phyloP scores from a whole-genome alignment of 2,888 invertebrate species.

The Carcina quercana region DNA sequence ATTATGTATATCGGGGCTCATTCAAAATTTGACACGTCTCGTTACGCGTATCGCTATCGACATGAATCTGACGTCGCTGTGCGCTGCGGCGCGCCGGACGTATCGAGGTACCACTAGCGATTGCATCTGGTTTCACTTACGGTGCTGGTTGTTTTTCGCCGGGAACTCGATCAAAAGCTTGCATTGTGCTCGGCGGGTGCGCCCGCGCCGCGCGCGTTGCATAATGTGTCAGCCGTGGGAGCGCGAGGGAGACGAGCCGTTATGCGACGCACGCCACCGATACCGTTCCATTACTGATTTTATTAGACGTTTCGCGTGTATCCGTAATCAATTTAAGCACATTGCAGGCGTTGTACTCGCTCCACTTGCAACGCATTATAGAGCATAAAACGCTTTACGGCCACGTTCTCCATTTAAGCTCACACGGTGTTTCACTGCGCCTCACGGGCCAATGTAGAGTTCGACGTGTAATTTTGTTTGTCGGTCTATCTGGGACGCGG shows the following conservation, averaged over 20 bases:
- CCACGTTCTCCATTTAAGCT: slow-evolving; percentile 45
- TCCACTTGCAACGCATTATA: slow-evolving; percentile 54
- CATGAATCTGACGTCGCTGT: too few species aligned
- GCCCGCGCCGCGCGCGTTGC: slow-evolving; percentile 41
- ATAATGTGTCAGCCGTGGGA: slow-evolving; percentile 69
- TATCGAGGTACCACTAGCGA: slow-evolving; percentile 21
- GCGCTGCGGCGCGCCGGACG: slow-evolving; percentile 1
- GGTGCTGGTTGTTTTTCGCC: slow-evolving; percentile 45
- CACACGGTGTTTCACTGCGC: slow-evolving; percentile 37
- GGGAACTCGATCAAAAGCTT: slow-evolving; percentile 42
- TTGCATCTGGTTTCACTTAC: slow-evolving; percentile 41
- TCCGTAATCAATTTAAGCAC: slow-evolving; percentile 63
- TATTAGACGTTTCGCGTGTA: slow-evolving; percentile 70
- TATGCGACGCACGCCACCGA: slow-evolving; percentile 67
- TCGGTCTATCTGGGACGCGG: slow-evolving; percentile 33
- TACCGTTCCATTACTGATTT: slow-evolving; percentile 72
- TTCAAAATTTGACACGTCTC: slow-evolving; percentile 4
- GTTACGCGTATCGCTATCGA: slow-evolving; percentile 9
- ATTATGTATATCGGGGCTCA: background rate
- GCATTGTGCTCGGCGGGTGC: slow-evolving; percentile 45
- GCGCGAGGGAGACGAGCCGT: slow-evolving; percentile 49
- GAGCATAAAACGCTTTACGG: slow-evolving; percentile 40
- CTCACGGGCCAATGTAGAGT: slow-evolving; percentile 32
- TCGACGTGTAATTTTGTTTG: slow-evolving; percentile 40
- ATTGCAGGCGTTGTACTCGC: slow-evolving; percentile 46